phyloP scores from a whole-genome alignment of 2,113 vertebrate species.

The Puffinus mauretanicus region DNA sequence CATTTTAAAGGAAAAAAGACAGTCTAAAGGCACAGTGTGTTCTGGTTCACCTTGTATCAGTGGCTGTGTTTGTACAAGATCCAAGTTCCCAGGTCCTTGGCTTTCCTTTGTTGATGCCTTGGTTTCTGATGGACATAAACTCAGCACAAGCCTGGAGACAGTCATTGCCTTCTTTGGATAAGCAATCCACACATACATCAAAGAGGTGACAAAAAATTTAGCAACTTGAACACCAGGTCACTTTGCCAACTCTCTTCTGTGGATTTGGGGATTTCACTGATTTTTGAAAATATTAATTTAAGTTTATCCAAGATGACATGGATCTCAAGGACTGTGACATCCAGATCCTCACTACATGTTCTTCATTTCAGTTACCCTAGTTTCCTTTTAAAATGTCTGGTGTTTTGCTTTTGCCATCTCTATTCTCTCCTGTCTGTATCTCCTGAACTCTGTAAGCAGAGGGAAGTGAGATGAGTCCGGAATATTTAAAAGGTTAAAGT shows the following conservation, averaged over 20 bases:
- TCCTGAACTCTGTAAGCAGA: not conserved
- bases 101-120: not conserved
- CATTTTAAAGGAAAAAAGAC: not conserved
- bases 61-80: not conserved
- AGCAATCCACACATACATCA: not conserved
- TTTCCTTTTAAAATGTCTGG: not conserved
- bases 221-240: not conserved
- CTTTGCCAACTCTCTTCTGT: not conserved
- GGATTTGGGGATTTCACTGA: not conserved
- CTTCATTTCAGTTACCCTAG: not conserved
- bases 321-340: not conserved
- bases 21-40: not conserved
- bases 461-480: not conserved
- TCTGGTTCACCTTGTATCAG: not conserved
- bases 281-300: not conserved
- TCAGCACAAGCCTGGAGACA: not conserved
- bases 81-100: not conserved
- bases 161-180: not conserved
- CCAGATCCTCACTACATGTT: not conserved
- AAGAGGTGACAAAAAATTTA: not conserved
- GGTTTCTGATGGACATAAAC: not conserved
- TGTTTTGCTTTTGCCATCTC: not conserved
- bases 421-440: not conserved
- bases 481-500: conserved; percentile 11
- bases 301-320: not conserved